Evolutionary conservation across 1,140 invertebrate species (phyloP), one percentile per base, ranked within the genome.

Genomic region (Odontomachus brunneus): DNA sequence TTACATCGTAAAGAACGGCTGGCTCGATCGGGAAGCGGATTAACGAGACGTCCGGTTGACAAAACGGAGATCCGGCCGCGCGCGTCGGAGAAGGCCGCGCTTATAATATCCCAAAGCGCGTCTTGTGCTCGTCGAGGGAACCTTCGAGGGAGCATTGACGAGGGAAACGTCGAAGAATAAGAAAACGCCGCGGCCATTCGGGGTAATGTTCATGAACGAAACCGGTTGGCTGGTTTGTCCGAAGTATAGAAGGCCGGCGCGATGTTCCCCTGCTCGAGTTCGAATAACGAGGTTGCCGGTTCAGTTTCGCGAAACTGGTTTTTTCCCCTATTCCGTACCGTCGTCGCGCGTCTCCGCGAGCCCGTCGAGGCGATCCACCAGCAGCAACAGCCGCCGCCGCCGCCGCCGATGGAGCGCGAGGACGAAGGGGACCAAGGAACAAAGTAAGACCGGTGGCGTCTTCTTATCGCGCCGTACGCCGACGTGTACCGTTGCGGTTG

Each of bases 401-500:
- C 29, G 29, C 38, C 9, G 38, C 3, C 38, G 38, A 49, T 49
- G 19, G 55, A 69, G 63, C 14, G 26, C 14, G 53, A 72, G 48
- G 38, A 72, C 9, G 19, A 53, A 62, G 63, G 59, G 17, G 72
- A 57, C 53, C n/a, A 53, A 26, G 82, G 51, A 71, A 84, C 71
- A 69, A 75, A 69, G 82, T 84, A 83, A 71, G 44, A 78, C 53
- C 38, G 82, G 74, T 55, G 85, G 86, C 84, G 74, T 82, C 83
- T 84, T 82, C 72, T 84, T 85, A 88, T 88, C 86, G 75, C 38
- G 63, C 84, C 83, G 67, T 82, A 85, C 73, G 76, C 78, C 82
- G 87, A 65, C 66, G 82, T 87, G 84, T 90, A 89, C 89, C 89
- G 89, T 90, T 90, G 89, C 55, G 83, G 85, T 87, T 83, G 88